Base-by-base conservation (phyloP, 2,888 invertebrate genomes). In the Eucera pruinosa region DNA sequence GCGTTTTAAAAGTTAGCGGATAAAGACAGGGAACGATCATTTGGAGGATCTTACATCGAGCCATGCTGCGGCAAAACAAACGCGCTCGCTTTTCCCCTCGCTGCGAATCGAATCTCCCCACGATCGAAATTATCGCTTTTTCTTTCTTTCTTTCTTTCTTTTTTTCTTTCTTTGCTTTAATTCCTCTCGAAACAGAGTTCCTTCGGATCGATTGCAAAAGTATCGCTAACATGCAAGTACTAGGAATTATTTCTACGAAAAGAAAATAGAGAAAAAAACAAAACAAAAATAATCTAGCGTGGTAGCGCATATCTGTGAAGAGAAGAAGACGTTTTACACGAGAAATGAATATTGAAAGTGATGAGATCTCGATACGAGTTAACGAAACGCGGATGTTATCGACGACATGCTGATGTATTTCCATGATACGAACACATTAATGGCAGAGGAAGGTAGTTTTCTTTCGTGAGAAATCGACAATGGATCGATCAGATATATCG, bases 21-120 rank as follows among this genome's bases (percentile, higher is more conserved):
- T 6, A 9, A 57, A 60, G 27, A 60, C 5, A 20, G 43, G 18
- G 13, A 41, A 33, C 18, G 20, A 20, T 4, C 20, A 39, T 2
- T 25, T 41, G 23, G 52, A 61, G 54, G 41, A 48, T 13, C 30
- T 36, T 73, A 65, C 67, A 79, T 57, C 39, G 58, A 65, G 45
- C 45, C 80, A 82, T 82, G 83, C 82, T 71, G 13, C 41, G 1
- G 54, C n/a, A 9, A 61, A 39, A 55, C 4, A 45, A 64, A 58
- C 1, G 2, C 6, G 39, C 7, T 33, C 33, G 33, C 5, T 20
- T 43, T 33, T 5, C 36, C 6, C 9, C 7, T 23, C 43, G 43
- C 30, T 30, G 11, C 20, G 36, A 36, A n/a, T n/a, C n/a, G n/a
- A n/a, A n/a, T n/a, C n/a, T n/a, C n/a, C n/a, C n/a, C n/a, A n/a